Evolutionary conservation across 1,140 invertebrate species (phyloP), one percentile per base, ranked within the genome.

Genomic region (Neodiprion fabricii): DNA sequence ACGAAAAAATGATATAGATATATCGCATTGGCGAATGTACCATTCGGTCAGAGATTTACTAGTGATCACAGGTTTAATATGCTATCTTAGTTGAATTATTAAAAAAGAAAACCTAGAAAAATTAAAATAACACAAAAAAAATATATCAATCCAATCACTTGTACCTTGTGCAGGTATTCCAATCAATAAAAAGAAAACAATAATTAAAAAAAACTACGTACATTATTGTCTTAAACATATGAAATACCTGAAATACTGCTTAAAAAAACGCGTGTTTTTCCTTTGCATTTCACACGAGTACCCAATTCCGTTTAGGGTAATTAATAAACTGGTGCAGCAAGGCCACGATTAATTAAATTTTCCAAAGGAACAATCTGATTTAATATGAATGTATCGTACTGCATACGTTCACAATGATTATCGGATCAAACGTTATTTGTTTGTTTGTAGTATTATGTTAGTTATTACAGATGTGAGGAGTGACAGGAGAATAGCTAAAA

Each of bases 11-110:
- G n/a, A 61, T 14, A 61, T 61, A 17, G 28, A 40, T 40, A 74
- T 75, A 81, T 80, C 79, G 81, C 81, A 87, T 82, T 81, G 85
- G 80, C 83, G 78, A 81, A 86, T 77, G 84, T 87, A 87, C 85
- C 85, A 87, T 87, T 87, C 84, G 86, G 85, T 86, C 86, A 84
- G 83, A 85, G 80, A 83, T 84, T 85, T 85, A 84, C 79, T 69
- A 21, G 77, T 83, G 83, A 84, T 84, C 83, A 84, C 81, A 87
- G 53, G 83, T 82, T 85, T 84, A 86, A 40, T 81, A 85, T 79
- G 83, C 79, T 85, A 85, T 78, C 80, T 81, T 85, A 85, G 82
- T 81, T 81, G 78, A 82, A 78, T 61, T 61, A 61, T 72, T 17
- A 21, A 14, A 76, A 83, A 76, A 83, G n/a, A 73, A 78, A 78